Percentiles rank a stretch among this genome's conserved stretches.
Conservation (phyloP, 2,113 vertebrate species). For the Microtus pennsylvanicus region DNA sequence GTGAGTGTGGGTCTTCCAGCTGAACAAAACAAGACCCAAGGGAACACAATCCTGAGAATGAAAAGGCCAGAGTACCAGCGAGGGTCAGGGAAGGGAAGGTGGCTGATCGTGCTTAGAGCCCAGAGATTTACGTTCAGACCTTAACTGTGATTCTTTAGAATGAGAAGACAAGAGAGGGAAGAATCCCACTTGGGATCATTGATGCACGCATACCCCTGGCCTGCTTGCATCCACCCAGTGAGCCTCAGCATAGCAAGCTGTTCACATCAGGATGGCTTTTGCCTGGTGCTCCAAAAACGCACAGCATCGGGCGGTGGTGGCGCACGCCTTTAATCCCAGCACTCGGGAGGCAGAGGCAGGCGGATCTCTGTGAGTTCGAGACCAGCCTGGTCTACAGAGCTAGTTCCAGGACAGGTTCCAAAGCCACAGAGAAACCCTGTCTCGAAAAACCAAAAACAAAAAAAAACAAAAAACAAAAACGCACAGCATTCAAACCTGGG, state of each 20-base stretch:
- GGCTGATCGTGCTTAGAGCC: no score
- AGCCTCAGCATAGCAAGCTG: slow-evolving; percentile 72
- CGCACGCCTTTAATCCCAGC: no score
- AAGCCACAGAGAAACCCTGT: no score
- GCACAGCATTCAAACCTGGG: slow-evolving; percentile 81
- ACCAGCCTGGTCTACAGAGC: no score
- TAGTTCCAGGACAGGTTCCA: no score
- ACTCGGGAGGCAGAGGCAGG: no score
- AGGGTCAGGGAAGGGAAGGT: neutral
- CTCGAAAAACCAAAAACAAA: no score
- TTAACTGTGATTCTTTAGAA: neutral
- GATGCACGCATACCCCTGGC: slow-evolving; percentile 52
- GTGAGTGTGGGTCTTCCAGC: neutral
- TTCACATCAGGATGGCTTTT: slow-evolving; percentile 80
- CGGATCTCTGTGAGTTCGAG: no score
- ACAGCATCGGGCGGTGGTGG: no score
- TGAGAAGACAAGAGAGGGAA: neutral
- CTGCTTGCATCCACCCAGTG: slow-evolving; percentile 71
- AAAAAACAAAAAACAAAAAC: no score
- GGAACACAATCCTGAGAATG: neutral
- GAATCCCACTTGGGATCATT: slow-evolving; percentile 67
- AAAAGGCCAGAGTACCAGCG: neutral
- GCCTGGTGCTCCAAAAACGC: slow-evolving; percentile 83
- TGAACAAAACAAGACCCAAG: neutral
- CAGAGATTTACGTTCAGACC: neutral